Evolutionary conservation across 2,797 vertebrate species (phyloP).

Genomic region (Aulostomus chinensis): DNA sequence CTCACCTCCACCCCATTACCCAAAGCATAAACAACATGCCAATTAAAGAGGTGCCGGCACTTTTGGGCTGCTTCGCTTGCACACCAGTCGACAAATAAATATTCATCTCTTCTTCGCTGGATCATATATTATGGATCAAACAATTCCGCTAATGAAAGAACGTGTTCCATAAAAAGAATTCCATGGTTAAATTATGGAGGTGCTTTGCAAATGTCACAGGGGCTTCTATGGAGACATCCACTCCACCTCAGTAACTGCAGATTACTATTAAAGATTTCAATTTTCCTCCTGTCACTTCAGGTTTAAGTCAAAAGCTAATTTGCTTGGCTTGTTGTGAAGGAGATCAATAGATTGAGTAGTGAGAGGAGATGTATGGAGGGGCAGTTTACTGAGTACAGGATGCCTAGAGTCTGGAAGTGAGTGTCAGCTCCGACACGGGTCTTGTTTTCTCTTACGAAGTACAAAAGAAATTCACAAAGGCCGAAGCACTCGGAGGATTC

Average conservation of each 20-base stretch:
- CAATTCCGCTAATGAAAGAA: slow-evolving; percentile 37
- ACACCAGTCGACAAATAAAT: slow-evolving; percentile 25
- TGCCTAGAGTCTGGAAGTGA: slow-evolving; percentile 6
- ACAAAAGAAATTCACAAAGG: slow-evolving; percentile 33
- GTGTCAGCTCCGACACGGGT: slow-evolving; percentile 13
- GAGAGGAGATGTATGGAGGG: slow-evolving; percentile 14
- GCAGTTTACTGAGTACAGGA: slow-evolving; percentile 29
- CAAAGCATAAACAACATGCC: slow-evolving; percentile 56
- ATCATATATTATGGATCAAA: slow-evolving; percentile 57
- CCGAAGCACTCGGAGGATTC: slow-evolving; percentile 24
- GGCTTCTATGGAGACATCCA: slow-evolving; percentile 46
- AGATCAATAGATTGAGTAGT: slow-evolving; percentile 66
- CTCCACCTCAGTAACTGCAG: slow-evolving; percentile 44
- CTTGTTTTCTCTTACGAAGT: slow-evolving; percentile 36
- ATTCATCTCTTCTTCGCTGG: slow-evolving; percentile 35
- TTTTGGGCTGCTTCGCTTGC: slow-evolving; percentile 35
- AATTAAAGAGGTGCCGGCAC: slow-evolving; percentile 47
- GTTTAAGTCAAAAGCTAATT: slow-evolving; percentile 77
- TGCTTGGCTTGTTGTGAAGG: slow-evolving; percentile 56
- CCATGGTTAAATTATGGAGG: slow-evolving; percentile 1
- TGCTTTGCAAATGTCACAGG: slow-evolving; percentile 29
- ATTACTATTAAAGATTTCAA: slow-evolving; percentile 72
- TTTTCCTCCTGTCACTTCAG: slow-evolving; percentile 68
- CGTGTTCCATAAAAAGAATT: slow-evolving; percentile 15
- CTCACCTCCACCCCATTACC: slow-evolving; percentile 26